Conservation (phyloP, 2,888 invertebrate genomes). For the Drosophila anceps region DNA sequence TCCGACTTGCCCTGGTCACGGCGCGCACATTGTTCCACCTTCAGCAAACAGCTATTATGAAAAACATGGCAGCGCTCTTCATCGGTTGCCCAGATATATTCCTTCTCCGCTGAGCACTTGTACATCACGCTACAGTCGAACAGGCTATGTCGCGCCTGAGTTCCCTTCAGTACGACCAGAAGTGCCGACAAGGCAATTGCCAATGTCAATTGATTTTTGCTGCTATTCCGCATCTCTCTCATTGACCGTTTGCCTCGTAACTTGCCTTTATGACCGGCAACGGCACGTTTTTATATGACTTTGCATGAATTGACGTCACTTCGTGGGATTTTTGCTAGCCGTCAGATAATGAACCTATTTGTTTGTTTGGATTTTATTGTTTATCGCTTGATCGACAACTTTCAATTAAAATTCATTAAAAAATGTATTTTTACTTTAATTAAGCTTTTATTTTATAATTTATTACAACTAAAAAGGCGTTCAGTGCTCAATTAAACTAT, state of each 20-base stretch:
- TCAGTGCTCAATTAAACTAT: not conserved
- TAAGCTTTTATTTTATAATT: not conserved
- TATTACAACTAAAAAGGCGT: not conserved
- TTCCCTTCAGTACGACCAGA: not conserved
- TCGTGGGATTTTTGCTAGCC: constrained; percentile 8
- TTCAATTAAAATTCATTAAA: not conserved
- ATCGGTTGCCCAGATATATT: constrained; percentile 45
- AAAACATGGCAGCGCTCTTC: constrained; percentile 34
- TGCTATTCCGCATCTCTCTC: constrained; percentile 11
- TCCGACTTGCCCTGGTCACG: constrained; percentile 4
- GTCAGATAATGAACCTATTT: constrained; percentile 1
- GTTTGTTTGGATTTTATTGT: not conserved
- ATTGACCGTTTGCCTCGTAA: not conserved
- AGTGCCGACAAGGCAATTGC: constrained; percentile 4
- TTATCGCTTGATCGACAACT: not conserved
- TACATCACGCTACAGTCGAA: constrained; percentile 16
- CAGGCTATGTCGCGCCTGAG: constrained; percentile 4
- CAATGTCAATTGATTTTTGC: not conserved
- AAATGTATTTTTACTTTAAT: constrained; percentile 10
- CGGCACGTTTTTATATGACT: constrained; percentile 26
- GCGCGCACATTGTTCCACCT: constrained; percentile 31
- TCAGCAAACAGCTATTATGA: constrained; percentile 21
- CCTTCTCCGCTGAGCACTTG: constrained; percentile 21
- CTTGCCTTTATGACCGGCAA: not conserved
- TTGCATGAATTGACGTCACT: constrained; percentile 2